Evolutionary conservation across 1,140 invertebrate genomes (phyloP), one percentile per base, ranked within the genome.

Genomic region (Ips nitidus): DNA sequence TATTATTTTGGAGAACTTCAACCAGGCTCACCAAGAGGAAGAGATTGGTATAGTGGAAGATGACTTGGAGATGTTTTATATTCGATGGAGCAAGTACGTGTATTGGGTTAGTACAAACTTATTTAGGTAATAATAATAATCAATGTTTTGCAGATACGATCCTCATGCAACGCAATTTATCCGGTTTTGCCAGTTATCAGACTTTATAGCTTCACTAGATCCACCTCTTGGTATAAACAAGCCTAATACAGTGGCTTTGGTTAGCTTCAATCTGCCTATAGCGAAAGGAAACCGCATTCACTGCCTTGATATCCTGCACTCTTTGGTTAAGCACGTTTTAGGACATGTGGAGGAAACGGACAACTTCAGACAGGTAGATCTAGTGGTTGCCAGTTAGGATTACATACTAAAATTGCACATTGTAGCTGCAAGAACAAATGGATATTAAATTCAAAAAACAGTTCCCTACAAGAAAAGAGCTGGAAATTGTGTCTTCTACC

Each of bases 11-110:
- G 95, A 98, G 81, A 98, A 98, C 81, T 98, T 98, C 82, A 97
- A 95, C 82, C 94, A 97, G 82, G 95, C 95, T 8, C 95, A 98
- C 82, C 93, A 96, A 79, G 94, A 98, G 75, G 95, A 98, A 82
- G 95, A 97, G 80, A 94, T 95, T 75, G 96, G 96, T 55, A 96
- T 98, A 60, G 95, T 97, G 45, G 95, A 98, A 81, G 95, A 98
- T 82, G 96, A 98, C 82, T 85, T 98, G 75, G 95, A 98, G 82
- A 97, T 97, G 94, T 98, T 98, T 84, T 98, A 98, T 81, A 93
- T 95, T 66, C 85, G 94, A 74, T 98, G 96, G 96, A 95, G 95
- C 66, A 94, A 94, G 92, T 95, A 85, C 87, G 88, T 76, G 45
- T 37, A n/a, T n/a, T n/a, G n/a, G n/a, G n/a, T n/a, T n/a, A n/a